Base-by-base conservation (phyloP, 2,888 invertebrate species). In the Lobophora halterata region DNA sequence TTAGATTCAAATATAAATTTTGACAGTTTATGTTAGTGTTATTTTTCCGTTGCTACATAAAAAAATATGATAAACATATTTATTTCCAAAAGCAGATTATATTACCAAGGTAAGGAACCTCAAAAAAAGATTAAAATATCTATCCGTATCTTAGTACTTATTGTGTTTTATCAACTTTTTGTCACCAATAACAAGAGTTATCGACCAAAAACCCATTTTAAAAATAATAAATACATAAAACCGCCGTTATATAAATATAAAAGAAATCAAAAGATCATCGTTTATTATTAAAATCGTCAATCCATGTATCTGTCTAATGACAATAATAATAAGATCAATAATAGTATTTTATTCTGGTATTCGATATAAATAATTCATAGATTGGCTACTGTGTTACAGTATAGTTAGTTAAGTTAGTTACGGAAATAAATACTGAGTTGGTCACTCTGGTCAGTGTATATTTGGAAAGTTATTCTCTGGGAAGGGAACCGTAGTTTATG, bases 321-420 rank as follows among this genome's bases (percentile, higher is more conserved):
- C 34, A 56, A 57, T 51, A 53, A 63, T 55, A 66, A 60, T 58
- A 51, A 62, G 55, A 51, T 60, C 49, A 52, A 57, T 49, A n/a
- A n/a, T n/a, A n/a, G n/a, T n/a, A 58, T 67, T 61, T 61, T 61
- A 61, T 65, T 65, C 58, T 62, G 58, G 56, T 63, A 58, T 60
- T 54, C 46, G 40, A 55, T 50, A 68, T 74, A 62, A 70, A 73
- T 74, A 59, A 74, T 73, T 59, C 55, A 72, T 67, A 35, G 44
- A 46, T 49, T 50, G 18, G 70, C 74, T 74, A 68, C 74, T 42
- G 74, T 70, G 55, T 69, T 72, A 69, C 66, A 44, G 52, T 49
- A 29, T 29, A 13, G 24, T 6, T 20, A 14, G 18, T 19, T 23
- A n/a, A n/a, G 23, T 28, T 14, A 3, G 20, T 30, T 39, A 18